Evolutionary conservation across 2,113 vertebrate genomes (phyloP), one percentile per base, ranked within the genome.

Genomic region (Platysteira castanea): DNA sequence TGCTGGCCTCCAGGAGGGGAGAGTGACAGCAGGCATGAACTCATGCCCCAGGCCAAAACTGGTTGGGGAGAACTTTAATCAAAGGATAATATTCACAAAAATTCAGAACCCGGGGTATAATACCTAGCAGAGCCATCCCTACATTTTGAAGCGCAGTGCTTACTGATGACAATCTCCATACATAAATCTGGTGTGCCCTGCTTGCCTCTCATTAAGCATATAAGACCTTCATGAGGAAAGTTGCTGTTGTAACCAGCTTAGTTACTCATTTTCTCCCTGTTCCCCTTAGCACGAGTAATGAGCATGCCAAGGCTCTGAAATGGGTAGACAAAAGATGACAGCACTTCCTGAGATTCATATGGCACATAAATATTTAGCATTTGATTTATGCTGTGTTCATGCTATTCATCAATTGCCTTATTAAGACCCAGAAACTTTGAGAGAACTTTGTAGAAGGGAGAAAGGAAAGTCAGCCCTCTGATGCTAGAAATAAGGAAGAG

Each of bases 371-470:
- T 96, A 91, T 88, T 93, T 91, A 95, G 54, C 5, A 5, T 90
- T 91, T 95, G 63, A 88, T 91, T 94, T 93, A 74, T 88, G 64
- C 41, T 3, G 1, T 71, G 79, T 86, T 87, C 68, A 88, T 77
- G 79, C 61, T 71, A 49, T 95, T 96, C 87, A 56, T 90, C 90
- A 89, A 86, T 88, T 90, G 44, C 52, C 41, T 78, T 91, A 84
- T 84, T 94, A 94, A 88, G 63, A 70, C 83, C 49, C 41, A 60
- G 84, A 71, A 94, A 75, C 37, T 87, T 73, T 42, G 60, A 56
- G 64, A 91, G 30, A 83, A 93, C 3, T 1, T 67, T 4, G 1
- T 42, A 56, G 19, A 75, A 41, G n/a, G 64, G 49, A 94, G 39
- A 74, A 75, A 69, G 59, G 18, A 52, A 95, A 94, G 33, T 54